Conservation (phyloP, 2,797 vertebrate genomes). For the Spea hammondii region DNA sequence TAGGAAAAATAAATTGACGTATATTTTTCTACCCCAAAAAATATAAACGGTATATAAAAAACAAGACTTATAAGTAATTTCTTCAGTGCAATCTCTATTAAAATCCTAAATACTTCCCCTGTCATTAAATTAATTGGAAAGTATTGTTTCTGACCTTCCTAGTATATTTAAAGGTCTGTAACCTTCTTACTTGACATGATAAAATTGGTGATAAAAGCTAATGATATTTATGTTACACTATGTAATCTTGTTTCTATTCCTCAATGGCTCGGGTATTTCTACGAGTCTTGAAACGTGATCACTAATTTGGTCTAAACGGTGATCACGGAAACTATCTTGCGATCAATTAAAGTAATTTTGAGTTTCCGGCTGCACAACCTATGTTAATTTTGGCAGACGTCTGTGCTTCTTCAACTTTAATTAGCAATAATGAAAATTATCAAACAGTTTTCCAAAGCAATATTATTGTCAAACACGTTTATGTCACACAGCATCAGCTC, state of each 20-base stretch:
- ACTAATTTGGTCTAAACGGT: constrained; percentile 90
- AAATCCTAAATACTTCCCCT: constrained; percentile 87
- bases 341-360: constrained; percentile 99
- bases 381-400: constrained; percentile 85
- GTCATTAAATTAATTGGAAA: constrained; percentile 95
- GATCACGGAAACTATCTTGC: constrained; percentile 94
- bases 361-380: constrained; percentile 98
- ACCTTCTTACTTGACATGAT: constrained; percentile 69
- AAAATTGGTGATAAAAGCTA: constrained; percentile 71
- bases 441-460: constrained; percentile 77
- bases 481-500: constrained; percentile 58
- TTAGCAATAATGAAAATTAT: constrained; percentile 89
- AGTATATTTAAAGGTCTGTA: constrained; percentile 70
- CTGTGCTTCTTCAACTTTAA: constrained; percentile 93
- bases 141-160: constrained; percentile 70
- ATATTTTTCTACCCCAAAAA: too few relatives aligned
- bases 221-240: constrained; percentile 76
- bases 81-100: constrained; percentile 90
- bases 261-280: constrained; percentile 81
- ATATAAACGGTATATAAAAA: constrained; percentile 63
- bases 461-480: constrained; percentile 73
- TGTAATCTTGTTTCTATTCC: constrained; percentile 69
- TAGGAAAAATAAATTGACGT: too few relatives aligned
- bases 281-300: constrained; percentile 91
- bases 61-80: constrained; percentile 84